Percentiles rank a stretch among this genome's conserved stretches.
Evolutionary conservation across 1,140 invertebrate genomes (phyloP).

Genomic region (Drosophila nasuta): DNA sequence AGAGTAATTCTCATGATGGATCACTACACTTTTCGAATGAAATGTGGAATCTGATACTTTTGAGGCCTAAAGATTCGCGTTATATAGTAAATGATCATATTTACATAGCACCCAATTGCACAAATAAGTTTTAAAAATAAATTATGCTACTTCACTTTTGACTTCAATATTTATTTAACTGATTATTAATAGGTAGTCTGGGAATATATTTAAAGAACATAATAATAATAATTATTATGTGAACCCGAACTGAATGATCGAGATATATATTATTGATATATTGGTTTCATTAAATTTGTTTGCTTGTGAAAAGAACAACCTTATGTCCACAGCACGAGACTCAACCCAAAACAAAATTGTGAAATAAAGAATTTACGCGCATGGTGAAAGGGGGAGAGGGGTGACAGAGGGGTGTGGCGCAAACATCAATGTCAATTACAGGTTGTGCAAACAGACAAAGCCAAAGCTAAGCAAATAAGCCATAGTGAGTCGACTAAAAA

Average conservation of each 20-base stretch:
- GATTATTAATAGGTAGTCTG: not conserved
- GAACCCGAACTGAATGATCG: too few relatives aligned
- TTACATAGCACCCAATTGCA: constrained; percentile 18
- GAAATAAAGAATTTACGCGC: not conserved
- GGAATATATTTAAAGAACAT: not conserved
- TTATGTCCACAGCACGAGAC: not conserved
- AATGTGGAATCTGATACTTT: constrained; percentile 13
- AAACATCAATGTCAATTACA: not conserved
- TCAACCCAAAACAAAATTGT: not conserved
- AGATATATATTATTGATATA: not conserved
- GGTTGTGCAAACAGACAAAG: constrained; percentile 12
- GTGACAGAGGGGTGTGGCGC: not conserved
- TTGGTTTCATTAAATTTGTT: not conserved
- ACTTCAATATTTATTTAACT: constrained; percentile 3
- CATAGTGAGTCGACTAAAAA: not conserved
- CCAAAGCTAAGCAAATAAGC: constrained; percentile 8
- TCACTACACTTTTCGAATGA: constrained; percentile 11
- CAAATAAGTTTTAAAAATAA: constrained; percentile 23
- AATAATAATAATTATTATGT: too few relatives aligned
- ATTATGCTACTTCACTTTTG: not conserved
- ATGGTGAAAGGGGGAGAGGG: not conserved
- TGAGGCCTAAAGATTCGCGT: not conserved
- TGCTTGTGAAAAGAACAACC: not conserved
- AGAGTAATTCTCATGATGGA: constrained; percentile 20
- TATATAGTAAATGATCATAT: constrained; percentile 7